phyloP scores from a whole-genome alignment of 2,113 vertebrate species.

The Cyprinus carpio region DNA sequence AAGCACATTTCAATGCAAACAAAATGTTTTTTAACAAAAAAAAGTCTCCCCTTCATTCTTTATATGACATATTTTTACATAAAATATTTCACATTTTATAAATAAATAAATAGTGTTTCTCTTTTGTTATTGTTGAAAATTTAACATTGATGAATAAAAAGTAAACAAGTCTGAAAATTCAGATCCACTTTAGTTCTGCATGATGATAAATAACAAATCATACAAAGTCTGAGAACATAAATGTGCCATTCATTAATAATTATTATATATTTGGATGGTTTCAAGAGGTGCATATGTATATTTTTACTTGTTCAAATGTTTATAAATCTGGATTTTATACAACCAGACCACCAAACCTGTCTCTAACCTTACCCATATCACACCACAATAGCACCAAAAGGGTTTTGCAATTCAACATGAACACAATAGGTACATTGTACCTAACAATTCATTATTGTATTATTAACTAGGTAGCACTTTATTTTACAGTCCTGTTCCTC shows the following conservation, averaged over 20 bases:
- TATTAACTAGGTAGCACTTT: no score
- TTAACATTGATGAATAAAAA: background rate
- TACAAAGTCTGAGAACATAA: background rate
- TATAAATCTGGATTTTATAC: background rate
- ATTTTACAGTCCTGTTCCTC: no score
- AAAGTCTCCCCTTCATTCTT: background rate
- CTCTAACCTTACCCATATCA: no score
- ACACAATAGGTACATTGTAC: no score
- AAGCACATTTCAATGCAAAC: background rate
- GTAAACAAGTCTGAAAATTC: background rate
- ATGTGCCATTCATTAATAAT: background rate
- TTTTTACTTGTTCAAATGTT: background rate
- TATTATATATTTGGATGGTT: background rate
- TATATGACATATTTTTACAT: background rate
- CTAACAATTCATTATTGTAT: no score
- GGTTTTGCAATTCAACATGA: no score
- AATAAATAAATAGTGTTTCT: background rate
- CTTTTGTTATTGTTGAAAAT: background rate
- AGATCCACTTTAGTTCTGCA: background rate
- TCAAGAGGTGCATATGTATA: background rate
- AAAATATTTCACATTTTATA: background rate
- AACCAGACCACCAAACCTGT: no score
- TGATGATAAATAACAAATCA: background rate
- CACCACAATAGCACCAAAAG: no score
- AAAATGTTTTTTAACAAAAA: background rate